Percentiles rank a stretch among this genome's conserved stretches.
These are phyloP conservation scores for Bombus waltoni DNA, from an alignment of 1,140 invertebrate species.

Conservation along the genomic window DNA sequence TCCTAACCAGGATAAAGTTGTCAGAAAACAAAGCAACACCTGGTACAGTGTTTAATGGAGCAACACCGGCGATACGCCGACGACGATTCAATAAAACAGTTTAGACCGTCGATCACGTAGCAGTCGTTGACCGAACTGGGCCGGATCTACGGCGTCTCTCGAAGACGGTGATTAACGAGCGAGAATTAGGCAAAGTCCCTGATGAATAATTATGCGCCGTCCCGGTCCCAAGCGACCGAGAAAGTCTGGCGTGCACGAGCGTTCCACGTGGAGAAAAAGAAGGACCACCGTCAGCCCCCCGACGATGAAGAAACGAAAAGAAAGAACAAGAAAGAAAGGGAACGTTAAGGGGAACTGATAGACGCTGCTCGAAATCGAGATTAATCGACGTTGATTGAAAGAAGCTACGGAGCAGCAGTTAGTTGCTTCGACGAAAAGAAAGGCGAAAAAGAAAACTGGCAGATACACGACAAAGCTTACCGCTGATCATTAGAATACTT, in stretches of 20 bases:
- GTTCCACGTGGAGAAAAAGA: slow-evolving; percentile 20
- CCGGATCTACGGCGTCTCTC: slow-evolving; percentile 18
- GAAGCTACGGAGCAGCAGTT: slow-evolving; percentile 45
- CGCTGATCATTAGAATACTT: slow-evolving; percentile 19
- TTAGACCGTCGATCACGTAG: slow-evolving; percentile 46
- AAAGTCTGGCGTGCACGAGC: slow-evolving; percentile 47
- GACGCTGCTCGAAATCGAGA: slow-evolving; percentile 67
- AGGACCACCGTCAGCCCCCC: not conserved
- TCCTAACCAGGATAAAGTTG: not conserved
- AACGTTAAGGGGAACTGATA: slow-evolving; percentile 27
- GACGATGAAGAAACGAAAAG: not conserved
- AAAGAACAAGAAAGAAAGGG: not conserved
- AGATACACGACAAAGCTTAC: slow-evolving; percentile 16
- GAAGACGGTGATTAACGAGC: slow-evolving; percentile 66
- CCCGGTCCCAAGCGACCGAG: slow-evolving; percentile 23
- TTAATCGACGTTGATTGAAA: slow-evolving; percentile 74
- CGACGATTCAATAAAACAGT: slow-evolving; percentile 39
- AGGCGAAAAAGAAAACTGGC: slow-evolving; percentile 1
- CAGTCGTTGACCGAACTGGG: slow-evolving; percentile 52
- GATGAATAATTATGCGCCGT: slow-evolving; percentile 68
- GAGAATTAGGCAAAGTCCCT: slow-evolving; percentile 66
- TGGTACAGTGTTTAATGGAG: not conserved
- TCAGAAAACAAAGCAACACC: not conserved
- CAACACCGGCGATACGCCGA: not conserved
- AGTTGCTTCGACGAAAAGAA: slow-evolving; percentile 25